Evolutionary conservation across 2,113 vertebrate species (phyloP), one percentile per base, ranked within the genome.

Genomic region (Thomomys bottae): DNA sequence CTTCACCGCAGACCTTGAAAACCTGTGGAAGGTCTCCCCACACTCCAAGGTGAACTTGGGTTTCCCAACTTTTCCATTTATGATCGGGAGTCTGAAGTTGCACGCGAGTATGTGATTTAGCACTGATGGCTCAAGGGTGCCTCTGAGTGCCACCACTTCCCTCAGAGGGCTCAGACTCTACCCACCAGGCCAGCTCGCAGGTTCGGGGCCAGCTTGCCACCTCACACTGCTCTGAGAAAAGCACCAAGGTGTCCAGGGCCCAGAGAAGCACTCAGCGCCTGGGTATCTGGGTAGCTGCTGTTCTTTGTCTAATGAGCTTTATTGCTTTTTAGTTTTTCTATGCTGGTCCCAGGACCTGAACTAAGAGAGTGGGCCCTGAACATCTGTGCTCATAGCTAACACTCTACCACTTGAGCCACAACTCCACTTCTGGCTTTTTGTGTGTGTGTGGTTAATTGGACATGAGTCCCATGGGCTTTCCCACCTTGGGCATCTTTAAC

Each of bases 1-100:
- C 71, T 80, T 95, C 89, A 83, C 1, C 0, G n/a, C 64, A 94
- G 92, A 96, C 86, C 94, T 96, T 97, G 91, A 94, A 96, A 94
- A 78, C 30, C 61, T 21, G 17, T 18, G 72, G 75, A 92, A 95
- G 61, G 63, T 49, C 86, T 94, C 93, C 54, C n/a, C 81, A 89
- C 0, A 9, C 6, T 40, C 36, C 71, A 85, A 92, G 96, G 91
- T 68, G 88, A 90, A 66, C 57, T 11, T 3, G 94, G 89, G n/a
- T 91, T 88, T 91, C 78, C 49, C 21, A 88, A 45, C n/a, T 94
- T 90, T 96, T 45, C 72, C 79, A 70, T 63, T 30, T 32, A 82
- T 42, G 85, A n/a, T 73, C 54, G 28, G 1, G 24, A 49, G 63
- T 49, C 59, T 77, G 93, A 84, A 87, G 89, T 92, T 0, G 28